Conservation (phyloP, 2,888 invertebrate genomes). For the Oligia fasciuncula region DNA sequence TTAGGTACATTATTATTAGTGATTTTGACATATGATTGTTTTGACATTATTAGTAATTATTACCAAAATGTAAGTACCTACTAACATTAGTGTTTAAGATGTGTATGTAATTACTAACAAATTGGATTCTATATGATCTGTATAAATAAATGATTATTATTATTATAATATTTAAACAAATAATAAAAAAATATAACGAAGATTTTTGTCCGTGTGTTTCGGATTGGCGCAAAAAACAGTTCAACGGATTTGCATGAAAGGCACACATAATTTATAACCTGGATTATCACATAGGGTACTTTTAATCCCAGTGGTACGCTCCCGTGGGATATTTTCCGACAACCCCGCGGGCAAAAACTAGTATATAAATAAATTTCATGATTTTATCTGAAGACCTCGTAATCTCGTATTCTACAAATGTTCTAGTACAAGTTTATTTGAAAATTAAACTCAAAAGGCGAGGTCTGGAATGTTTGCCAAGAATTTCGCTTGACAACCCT, state of each 20-base stretch:
- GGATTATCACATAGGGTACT: not conserved
- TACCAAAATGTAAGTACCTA: no score
- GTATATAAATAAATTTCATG: not conserved
- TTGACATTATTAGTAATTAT: no score
- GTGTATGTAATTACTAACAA: no score
- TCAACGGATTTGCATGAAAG: not conserved
- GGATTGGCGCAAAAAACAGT: not conserved
- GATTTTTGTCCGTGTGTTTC: not conserved
- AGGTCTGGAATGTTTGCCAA: not conserved
- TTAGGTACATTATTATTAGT: no score
- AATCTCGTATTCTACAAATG: not conserved
- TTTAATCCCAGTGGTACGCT: not conserved
- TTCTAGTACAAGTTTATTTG: not conserved
- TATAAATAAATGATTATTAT: not conserved
- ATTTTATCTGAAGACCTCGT: not conserved
- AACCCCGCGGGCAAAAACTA: no score
- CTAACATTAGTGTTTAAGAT: no score
- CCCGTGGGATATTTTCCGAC: not conserved
- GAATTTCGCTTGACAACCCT: slow-evolving; percentile 31
- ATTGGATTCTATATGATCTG: no score
- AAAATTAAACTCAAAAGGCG: not conserved
- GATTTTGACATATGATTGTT: no score
- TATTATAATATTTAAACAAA: not conserved
- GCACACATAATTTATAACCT: not conserved
- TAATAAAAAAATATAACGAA: not conserved